Percentiles rank a stretch among this genome's conserved stretches.
phyloP scores from a whole-genome alignment of 2,113 vertebrate species.

The Mormyrus lacerda region DNA sequence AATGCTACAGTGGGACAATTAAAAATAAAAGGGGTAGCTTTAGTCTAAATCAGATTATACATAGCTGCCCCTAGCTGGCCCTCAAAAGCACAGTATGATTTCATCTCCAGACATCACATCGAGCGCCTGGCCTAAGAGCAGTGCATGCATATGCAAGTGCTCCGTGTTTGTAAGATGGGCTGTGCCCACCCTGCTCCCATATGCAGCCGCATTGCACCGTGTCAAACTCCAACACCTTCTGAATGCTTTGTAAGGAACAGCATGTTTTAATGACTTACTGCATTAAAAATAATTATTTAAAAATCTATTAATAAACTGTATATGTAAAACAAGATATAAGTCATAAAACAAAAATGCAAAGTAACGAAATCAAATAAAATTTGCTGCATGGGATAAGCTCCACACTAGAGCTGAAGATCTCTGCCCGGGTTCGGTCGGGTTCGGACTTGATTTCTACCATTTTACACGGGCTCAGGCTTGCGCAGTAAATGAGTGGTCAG shows the following conservation, averaged over 20 bases:
- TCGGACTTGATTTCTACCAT: too few relatives aligned
- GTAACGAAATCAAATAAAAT: neutral
- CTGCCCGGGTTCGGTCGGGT: too few relatives aligned
- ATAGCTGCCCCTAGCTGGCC: constrained; percentile 61
- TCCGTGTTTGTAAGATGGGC: constrained; percentile 18
- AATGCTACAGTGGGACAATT: constrained; percentile 99
- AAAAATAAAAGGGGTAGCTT: constrained; percentile 80
- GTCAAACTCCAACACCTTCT: neutral
- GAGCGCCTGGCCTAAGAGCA: constrained; percentile 55
- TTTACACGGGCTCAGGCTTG: too few relatives aligned
- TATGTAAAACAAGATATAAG: neutral
- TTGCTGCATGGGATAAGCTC: too few relatives aligned
- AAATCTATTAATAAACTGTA: neutral
- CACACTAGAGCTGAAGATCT: too few relatives aligned
- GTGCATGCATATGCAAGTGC: constrained; percentile 64
- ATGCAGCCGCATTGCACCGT: neutral
- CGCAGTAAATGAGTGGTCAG: too few relatives aligned
- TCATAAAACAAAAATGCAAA: neutral
- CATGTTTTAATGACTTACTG: neutral
- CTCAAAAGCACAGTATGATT: constrained; percentile 74
- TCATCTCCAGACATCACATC: constrained; percentile 59
- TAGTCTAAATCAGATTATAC: constrained; percentile 73
- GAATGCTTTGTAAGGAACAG: neutral
- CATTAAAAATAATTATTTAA: neutral
- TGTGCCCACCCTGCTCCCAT: neutral